Base-by-base conservation (phyloP, 2,113 vertebrate genomes). In the Lampris incognitus region DNA sequence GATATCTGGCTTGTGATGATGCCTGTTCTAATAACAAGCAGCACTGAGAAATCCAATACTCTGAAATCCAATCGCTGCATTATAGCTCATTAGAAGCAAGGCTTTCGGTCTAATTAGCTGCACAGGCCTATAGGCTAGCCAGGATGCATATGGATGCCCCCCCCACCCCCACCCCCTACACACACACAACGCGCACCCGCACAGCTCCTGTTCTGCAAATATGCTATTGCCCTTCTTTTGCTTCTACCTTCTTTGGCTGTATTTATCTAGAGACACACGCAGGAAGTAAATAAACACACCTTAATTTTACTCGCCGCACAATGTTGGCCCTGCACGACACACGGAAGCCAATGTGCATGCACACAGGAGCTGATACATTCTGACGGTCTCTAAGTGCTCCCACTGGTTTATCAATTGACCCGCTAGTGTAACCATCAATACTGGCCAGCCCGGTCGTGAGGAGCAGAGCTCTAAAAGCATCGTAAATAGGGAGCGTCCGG, bases 31-130 rank as follows among this genome's bases (percentile, higher is more conserved):
- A 75, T 62, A 59, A 81, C 67, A 46, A 65, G 55, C 41, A 55
- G 61, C 62, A 13, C 44, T 2, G 46, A 50, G 74, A 78, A 72
- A 78, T 39, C 50, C 38, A 37, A 72, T 2, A 66, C 66, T 39
- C 49, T 56, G 49, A 58, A 40, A 65, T 67, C 59, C 24, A 38
- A 77, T 36, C 4, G 51, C 60, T 68, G 13, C 69, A 74, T 82
- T 76, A 76, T 2, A 60, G 64, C 72, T 76, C 58, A 82, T 80
- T 71, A 81, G 65, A 78, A 48, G n/a, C 36, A 11, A 36, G 62
- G 46, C 66, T 75, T 68, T 74, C 58, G 36, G 68, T 72, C 70
- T 71, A 79, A 86, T 77, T 72, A 48, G 61, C 59, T 58, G 13
- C 71, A 65, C 5, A 76, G 49, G 51, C 66, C 73, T 56, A 42